phyloP scores from a whole-genome alignment of 2,888 invertebrate species.

The Polymixis flavicincta region DNA sequence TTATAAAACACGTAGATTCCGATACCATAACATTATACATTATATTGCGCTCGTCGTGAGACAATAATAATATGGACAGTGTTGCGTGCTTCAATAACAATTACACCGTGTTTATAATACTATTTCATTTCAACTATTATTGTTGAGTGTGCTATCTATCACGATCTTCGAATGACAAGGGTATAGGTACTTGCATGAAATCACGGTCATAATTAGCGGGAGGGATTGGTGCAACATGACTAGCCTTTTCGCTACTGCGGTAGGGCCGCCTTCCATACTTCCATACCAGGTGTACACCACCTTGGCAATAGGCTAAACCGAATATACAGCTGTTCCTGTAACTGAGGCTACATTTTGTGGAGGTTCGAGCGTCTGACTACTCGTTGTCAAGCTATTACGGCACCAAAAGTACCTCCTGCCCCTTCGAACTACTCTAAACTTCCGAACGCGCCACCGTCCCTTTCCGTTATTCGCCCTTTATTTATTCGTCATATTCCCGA shows the following conservation, averaged over 20 bases:
- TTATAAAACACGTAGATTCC: slow-evolving; percentile 62
- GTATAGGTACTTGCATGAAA: slow-evolving; percentile 39
- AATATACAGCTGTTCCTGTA: background rate
- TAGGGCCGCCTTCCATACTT: background rate
- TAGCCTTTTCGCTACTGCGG: background rate
- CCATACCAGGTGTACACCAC: background rate
- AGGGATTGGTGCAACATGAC: background rate
- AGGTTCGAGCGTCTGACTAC: background rate
- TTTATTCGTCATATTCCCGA: background rate
- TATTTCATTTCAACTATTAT: slow-evolving; percentile 52
- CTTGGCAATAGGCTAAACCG: background rate
- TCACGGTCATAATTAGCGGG: slow-evolving; percentile 28
- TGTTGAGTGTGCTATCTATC: slow-evolving; percentile 41
- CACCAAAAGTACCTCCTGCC: background rate
- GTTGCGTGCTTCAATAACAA: slow-evolving; percentile 68
- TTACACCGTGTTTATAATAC: slow-evolving; percentile 62
- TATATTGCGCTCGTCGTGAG: slow-evolving; percentile 48
- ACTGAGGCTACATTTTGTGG: background rate
- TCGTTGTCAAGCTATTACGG: background rate
- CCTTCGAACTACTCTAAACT: background rate
- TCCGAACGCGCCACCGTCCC: background rate
- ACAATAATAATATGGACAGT: slow-evolving; percentile 62
- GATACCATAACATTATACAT: slow-evolving; percentile 64
- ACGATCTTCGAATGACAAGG: slow-evolving; percentile 42
- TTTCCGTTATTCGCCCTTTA: background rate